Conservation (phyloP, 2,113 vertebrate genomes). For the Ictalurus furcatus region DNA sequence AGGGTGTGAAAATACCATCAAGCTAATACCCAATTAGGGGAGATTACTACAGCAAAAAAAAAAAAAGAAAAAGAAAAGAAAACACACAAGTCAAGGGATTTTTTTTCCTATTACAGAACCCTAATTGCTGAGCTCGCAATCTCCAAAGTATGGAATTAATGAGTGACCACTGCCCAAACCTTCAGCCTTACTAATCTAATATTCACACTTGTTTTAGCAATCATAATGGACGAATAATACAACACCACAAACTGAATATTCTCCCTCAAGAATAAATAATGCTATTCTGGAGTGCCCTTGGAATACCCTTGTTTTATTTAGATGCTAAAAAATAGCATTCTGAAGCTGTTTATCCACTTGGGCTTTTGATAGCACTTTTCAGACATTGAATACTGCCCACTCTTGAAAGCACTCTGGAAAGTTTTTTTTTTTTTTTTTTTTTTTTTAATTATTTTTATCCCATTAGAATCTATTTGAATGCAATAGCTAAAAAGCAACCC, state of each 20-base stretch:
- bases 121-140: background rate
- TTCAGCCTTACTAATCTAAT: background rate
- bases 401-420: conserved; percentile 17
- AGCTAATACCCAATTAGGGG: background rate
- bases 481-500: conserved; percentile 21
- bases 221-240: background rate
- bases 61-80: background rate
- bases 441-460: background rate
- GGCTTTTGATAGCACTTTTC: conserved; percentile 14
- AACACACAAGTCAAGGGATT: background rate
- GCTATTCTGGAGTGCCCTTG: background rate
- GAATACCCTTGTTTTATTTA: background rate
- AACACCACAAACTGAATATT: background rate
- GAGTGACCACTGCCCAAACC: background rate
- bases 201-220: background rate
- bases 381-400: conserved; percentile 12
- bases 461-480: conserved; percentile 26
- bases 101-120: background rate
- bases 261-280: background rate
- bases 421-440: background rate
- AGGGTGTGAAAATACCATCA: background rate
- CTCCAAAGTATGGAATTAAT: conserved; percentile 15
- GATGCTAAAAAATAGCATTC: background rate
- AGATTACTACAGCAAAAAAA: background rate
- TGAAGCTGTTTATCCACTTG: conserved; percentile 16